phyloP scores from a whole-genome alignment of 2,888 invertebrate species.

The Desoria tigrina region DNA sequence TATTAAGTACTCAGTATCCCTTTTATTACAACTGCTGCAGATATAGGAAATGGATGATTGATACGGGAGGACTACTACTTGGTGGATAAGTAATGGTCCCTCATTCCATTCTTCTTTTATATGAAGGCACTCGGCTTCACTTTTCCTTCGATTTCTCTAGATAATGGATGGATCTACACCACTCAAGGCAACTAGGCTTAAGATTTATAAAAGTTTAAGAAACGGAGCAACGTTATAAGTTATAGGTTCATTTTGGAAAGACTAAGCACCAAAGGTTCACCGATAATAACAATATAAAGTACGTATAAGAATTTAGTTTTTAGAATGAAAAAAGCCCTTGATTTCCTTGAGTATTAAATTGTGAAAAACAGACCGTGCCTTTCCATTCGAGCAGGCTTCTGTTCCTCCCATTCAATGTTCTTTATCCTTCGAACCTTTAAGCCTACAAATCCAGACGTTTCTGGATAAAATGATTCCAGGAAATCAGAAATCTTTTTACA shows the following conservation, averaged over 20 bases:
- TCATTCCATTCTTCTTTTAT: conserved; percentile 16
- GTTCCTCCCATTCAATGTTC: conserved; percentile 20
- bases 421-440: conserved; percentile 5
- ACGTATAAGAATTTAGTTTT: too few species aligned
- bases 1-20: conserved; percentile 17
- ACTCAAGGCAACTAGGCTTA: conserved; percentile 5
- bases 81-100: conserved; percentile 22
- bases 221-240: too few species aligned
- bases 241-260: too few species aligned
- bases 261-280: too few species aligned
- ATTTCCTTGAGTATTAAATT: conserved; percentile 9
- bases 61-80: conserved; percentile 11
- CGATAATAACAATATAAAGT: too few species aligned
- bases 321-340: conserved; percentile 7
- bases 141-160: conserved; percentile 20
- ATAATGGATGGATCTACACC: conserved; percentile 23
- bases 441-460: conserved; percentile 11
- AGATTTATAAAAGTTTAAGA: background rate
- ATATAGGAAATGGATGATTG: conserved; percentile 18
- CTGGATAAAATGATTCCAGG: conserved; percentile 42
- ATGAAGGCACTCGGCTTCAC: conserved; percentile 7
- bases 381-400: background rate
- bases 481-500: conserved; percentile 36
- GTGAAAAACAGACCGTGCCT: conserved; percentile 7
- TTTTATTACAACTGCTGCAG: conserved; percentile 8